Percentiles rank a stretch among this genome's conserved stretches.
Conservation (phyloP, 2,888 invertebrate genomes). For the Eurois occulta region DNA sequence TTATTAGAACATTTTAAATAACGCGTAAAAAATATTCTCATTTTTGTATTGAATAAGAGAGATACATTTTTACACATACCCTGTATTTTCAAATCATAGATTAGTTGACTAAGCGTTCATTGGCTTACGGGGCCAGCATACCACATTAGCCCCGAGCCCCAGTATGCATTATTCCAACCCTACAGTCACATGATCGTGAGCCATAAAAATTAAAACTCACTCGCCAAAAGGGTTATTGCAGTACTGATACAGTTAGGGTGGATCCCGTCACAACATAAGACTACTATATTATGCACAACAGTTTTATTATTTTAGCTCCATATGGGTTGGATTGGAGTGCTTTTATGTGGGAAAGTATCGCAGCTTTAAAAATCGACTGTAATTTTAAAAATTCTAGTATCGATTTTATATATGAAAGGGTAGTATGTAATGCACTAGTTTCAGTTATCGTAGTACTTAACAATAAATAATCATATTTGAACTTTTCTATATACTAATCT, state of each 20-base stretch:
- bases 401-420: neutral
- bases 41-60: neutral
- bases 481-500: no score
- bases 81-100: neutral
- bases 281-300: slow-evolving; percentile 21
- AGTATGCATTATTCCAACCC: slow-evolving; percentile 20
- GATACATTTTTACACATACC: neutral
- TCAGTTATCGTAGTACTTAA: no score
- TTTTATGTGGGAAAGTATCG: neutral
- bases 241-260: neutral
- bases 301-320: slow-evolving; percentile 20
- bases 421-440: neutral
- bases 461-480: no score
- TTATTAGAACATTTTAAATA: neutral
- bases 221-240: slow-evolving; percentile 7
- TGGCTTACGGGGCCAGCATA: neutral
- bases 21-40: neutral
- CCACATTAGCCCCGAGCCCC: neutral
- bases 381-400: neutral
- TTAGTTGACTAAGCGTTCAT: neutral
- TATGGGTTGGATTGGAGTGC: neutral
- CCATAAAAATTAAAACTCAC: slow-evolving; percentile 26
- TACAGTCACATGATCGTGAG: slow-evolving; percentile 7
- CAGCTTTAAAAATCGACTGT: neutral
- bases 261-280: slow-evolving; percentile 1